Percentiles rank a stretch among this genome's conserved stretches.
phyloP scores from a whole-genome alignment of 2,797 vertebrate genomes.

The Psittacula echo region DNA sequence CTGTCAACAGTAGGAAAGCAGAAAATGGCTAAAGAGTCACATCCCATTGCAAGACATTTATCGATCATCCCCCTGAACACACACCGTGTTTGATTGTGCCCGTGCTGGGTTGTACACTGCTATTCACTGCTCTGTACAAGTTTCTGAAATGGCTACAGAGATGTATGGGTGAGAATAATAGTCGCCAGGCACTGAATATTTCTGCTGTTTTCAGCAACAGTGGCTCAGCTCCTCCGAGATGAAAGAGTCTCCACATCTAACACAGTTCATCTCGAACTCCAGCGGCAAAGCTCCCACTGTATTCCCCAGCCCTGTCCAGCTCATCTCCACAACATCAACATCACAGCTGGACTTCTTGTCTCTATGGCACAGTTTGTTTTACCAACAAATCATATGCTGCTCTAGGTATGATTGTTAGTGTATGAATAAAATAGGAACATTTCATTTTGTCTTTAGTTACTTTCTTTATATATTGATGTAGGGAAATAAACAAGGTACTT shows the following conservation, averaged over 20 bases:
- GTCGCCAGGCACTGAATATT: fast-evolving
- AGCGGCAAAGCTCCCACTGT: not conserved
- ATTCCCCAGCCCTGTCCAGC: fast-evolving
- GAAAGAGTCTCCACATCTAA: not conserved
- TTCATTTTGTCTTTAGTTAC: constrained; percentile 30
- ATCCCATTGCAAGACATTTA: not conserved
- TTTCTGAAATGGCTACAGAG: not conserved
- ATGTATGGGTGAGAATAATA: fast-evolving
- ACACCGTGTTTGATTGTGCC: not conserved
- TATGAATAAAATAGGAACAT: not conserved
- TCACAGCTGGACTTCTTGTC: not conserved
- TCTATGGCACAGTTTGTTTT: not conserved
- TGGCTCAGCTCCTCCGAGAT: not conserved
- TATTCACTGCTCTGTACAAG: not conserved
- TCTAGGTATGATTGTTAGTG: not conserved
- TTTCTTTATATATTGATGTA: not conserved
- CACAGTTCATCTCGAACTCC: not conserved
- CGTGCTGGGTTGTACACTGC: not conserved
- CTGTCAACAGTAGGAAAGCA: not conserved
- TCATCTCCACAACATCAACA: not conserved
- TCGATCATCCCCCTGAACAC: not conserved
- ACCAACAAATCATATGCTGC: not conserved
- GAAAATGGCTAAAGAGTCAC: not conserved
- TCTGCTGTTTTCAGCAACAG: not conserved
- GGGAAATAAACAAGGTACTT: not conserved